Conservation (phyloP, 2,113 vertebrate species). For the Odocoileus virginianus region DNA sequence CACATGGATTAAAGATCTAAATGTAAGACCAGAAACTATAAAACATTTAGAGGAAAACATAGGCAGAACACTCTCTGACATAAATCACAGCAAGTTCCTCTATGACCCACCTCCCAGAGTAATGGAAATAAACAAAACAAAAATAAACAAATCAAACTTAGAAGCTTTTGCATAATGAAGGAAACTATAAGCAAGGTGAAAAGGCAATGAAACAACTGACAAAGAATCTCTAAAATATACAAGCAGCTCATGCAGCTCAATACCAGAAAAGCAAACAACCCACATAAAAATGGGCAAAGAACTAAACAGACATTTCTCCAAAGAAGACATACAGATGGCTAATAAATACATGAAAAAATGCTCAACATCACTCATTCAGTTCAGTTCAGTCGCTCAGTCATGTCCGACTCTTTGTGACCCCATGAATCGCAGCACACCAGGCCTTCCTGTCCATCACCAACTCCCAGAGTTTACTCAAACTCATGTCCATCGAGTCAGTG, state of each 20-base stretch:
- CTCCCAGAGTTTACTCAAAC: too few relatives aligned
- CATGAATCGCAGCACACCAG: too few relatives aligned
- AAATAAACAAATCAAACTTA: neutral
- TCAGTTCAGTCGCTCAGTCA: too few relatives aligned
- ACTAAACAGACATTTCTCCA: neutral
- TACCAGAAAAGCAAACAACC: neutral
- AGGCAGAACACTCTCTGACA: neutral
- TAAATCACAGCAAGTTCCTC: neutral
- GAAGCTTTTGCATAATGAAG: neutral
- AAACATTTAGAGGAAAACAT: neutral
- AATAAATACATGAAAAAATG: neutral
- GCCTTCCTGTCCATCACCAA: too few relatives aligned
- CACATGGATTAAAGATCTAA: neutral
- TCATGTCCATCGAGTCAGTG: too few relatives aligned
- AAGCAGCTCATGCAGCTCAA: neutral
- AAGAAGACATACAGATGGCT: neutral
- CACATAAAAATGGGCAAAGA: neutral
- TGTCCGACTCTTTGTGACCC: too few relatives aligned
- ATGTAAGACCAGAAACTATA: neutral
- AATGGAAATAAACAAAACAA: neutral
- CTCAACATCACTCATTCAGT: neutral
- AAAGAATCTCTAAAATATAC: neutral
- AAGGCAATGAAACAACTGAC: neutral
- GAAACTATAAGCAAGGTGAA: neutral
- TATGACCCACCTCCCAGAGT: neutral